Conservation (phyloP, 2,888 invertebrate genomes). For the Caenorhabditis sp. region DNA sequence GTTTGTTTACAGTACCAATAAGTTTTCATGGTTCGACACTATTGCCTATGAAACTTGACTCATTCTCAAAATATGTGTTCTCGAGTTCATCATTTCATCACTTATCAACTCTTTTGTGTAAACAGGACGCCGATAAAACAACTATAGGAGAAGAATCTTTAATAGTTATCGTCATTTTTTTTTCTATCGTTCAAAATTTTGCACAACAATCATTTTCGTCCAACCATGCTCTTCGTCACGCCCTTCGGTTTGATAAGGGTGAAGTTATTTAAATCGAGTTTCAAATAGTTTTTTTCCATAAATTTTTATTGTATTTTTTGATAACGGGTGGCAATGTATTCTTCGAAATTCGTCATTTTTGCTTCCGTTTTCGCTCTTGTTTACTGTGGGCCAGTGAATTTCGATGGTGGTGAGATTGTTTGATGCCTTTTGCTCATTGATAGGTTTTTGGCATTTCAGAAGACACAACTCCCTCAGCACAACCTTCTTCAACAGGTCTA, state of each 20-base stretch:
- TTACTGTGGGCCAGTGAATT: neutral
- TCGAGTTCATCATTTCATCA: too few species aligned
- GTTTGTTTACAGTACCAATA: too few species aligned
- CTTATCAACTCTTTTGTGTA: too few species aligned
- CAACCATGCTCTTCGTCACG: too few species aligned
- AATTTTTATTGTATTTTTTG: neutral
- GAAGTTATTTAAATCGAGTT: neutral
- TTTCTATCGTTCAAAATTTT: neutral
- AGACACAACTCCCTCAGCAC: too few species aligned
- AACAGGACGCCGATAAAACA: too few species aligned
- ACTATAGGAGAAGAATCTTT: neutral
- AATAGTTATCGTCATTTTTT: neutral
- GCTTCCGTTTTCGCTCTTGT: neutral
- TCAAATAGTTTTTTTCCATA: neutral
- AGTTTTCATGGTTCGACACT: too few species aligned
- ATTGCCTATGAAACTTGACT: too few species aligned
- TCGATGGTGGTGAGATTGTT: too few species aligned
- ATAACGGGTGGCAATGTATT: neutral
- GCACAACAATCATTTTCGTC: neutral
- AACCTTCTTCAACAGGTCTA: too few species aligned
- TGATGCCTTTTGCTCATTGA: neutral
- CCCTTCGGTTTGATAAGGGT: neutral
- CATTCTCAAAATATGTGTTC: too few species aligned
- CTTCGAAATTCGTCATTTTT: neutral
- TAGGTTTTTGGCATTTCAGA: too few species aligned